Percentiles rank a stretch among this genome's conserved stretches.
phyloP scores from a whole-genome alignment of 1,140 invertebrate species.

The Pachyrhynchus sulphureomaculatus region DNA sequence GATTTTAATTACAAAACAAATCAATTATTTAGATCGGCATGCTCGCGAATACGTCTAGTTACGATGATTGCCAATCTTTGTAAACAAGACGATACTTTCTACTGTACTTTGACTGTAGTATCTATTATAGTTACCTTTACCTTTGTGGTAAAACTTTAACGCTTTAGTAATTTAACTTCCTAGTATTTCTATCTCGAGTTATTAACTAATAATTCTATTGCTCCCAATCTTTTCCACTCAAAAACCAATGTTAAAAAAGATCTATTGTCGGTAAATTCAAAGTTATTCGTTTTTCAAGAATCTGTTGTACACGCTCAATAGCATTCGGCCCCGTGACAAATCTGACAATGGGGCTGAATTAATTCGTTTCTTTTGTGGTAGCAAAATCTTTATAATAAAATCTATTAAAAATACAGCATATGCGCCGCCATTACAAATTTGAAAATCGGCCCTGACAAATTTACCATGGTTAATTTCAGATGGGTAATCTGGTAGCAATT shows the following conservation, averaged over 20 bases:
- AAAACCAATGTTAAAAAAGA: neutral
- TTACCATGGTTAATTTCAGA: conserved; percentile 13
- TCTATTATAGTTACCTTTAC: no score
- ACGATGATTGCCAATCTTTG: no score
- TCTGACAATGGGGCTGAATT: conserved; percentile 12
- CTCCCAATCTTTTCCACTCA: neutral
- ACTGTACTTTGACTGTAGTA: no score
- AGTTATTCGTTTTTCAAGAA: conserved; percentile 6
- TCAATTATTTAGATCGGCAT: no score
- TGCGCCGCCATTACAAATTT: conserved; percentile 6
- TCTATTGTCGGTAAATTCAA: conserved; percentile 12
- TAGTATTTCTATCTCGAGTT: no score
- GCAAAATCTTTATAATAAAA: conserved; percentile 17
- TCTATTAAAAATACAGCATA: conserved; percentile 20
- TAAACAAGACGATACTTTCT: no score
- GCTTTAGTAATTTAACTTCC: no score
- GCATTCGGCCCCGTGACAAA: conserved; percentile 12
- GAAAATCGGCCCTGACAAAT: conserved; percentile 18
- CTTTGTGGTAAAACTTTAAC: no score
- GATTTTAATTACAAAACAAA: no score
- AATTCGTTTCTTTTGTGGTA: conserved; percentile 14
- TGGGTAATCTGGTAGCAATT: conserved; percentile 22
- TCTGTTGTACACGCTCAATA: conserved; percentile 10
- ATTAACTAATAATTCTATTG: conserved; percentile 5
- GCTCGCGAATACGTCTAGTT: no score